Evolutionary conservation across 37 sponge, comb jelly and placozoan genomes (phyloP).

Genomic region (Mnemiopsis leidyi): DNA sequence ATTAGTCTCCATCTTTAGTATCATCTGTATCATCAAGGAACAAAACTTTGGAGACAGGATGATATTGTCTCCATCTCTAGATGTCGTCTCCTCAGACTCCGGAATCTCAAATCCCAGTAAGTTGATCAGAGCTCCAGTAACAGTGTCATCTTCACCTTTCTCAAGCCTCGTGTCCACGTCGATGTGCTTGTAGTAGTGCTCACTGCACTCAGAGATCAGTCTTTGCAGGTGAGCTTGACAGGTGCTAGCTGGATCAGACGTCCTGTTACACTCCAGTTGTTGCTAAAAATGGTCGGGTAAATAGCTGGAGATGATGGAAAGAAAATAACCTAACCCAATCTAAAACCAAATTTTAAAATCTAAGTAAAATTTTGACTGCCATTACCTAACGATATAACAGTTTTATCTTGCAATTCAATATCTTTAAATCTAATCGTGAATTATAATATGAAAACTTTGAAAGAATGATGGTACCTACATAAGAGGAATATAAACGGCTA

Average conservation of each 20-base stretch:
- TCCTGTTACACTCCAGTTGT: background rate
- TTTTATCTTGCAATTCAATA: too few relatives aligned
- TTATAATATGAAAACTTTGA: too few relatives aligned
- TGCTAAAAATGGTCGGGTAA: background rate
- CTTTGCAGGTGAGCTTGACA: slow-evolving; percentile 1
- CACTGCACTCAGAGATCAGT: background rate
- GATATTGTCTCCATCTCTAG: background rate
- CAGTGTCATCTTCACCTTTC: background rate
- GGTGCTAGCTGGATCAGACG: background rate
- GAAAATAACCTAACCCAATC: too few relatives aligned
- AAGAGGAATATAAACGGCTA: too few relatives aligned
- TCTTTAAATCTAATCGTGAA: too few relatives aligned
- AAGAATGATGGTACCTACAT: too few relatives aligned
- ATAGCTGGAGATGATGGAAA: too few relatives aligned
- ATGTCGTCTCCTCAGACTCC: background rate
- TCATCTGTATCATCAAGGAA: background rate
- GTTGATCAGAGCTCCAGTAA: background rate
- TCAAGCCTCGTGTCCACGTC: background rate
- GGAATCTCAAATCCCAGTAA: background rate
- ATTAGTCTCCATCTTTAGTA: background rate
- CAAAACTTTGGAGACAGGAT: background rate
- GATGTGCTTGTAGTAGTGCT: slow-evolving; percentile 26
- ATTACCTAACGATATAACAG: too few relatives aligned
- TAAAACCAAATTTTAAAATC: too few relatives aligned
- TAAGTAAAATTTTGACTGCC: too few relatives aligned